Evolutionary conservation across 2,113 vertebrate genomes (phyloP).

Genomic region (Ictalurus punctatus): DNA sequence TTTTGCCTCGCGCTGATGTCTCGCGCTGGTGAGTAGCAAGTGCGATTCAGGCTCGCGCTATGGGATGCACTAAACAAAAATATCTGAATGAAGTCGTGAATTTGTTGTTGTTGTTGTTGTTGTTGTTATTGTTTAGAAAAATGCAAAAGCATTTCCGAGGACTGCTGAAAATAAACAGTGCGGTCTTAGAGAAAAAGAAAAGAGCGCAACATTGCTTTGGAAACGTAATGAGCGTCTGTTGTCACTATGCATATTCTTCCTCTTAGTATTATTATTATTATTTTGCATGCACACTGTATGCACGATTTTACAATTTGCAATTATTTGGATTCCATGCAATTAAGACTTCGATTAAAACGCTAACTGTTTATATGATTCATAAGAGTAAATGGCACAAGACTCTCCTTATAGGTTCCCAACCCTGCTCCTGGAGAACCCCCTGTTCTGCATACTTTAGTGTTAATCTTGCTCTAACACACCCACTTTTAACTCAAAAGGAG

Average conservation of each 20-base stretch:
- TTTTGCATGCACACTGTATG: not conserved
- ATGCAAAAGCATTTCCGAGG: not conserved
- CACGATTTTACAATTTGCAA: not conserved
- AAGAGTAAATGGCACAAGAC: not conserved
- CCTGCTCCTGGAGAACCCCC: not conserved
- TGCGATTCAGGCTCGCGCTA: conserved; percentile 69
- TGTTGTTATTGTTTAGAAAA: not conserved
- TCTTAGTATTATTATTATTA: not conserved
- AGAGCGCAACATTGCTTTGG: not conserved
- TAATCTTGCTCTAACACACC: not conserved
- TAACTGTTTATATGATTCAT: not conserved
- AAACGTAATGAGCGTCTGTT: not conserved
- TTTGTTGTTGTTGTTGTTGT: not conserved
- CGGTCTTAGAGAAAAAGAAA: not conserved
- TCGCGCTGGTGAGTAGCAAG: conserved; percentile 76
- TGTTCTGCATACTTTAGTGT: not conserved
- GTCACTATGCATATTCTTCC: not conserved
- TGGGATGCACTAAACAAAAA: conserved; percentile 57
- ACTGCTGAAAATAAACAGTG: not conserved
- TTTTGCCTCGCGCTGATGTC: conserved; percentile 55
- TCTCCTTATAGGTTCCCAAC: not conserved
- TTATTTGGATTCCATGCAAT: not conserved
- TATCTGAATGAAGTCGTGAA: not conserved
- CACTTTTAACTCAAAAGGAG: not conserved
- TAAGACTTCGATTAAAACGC: not conserved